Evolutionary conservation across 37 sponge, comb jelly and placozoan species (phyloP).

Genomic region (Beroe forskalii): DNA sequence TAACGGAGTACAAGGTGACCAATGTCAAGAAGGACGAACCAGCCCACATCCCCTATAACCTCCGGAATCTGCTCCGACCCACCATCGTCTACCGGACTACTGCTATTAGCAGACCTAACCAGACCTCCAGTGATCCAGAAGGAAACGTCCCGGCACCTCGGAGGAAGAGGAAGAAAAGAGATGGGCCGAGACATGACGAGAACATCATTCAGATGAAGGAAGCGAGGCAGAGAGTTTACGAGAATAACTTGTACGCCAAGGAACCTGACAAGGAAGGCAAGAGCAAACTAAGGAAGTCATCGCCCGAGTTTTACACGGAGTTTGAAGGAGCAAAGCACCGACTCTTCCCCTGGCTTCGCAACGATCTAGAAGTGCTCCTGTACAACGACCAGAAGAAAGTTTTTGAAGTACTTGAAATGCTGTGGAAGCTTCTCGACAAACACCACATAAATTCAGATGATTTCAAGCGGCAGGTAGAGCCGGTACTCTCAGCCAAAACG

Average conservation of each 20-base stretch:
- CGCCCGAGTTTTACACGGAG: slow-evolving; percentile 3
- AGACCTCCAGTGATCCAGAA: too few species aligned
- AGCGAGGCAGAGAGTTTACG: slow-evolving; percentile 20
- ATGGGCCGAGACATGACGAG: neutral
- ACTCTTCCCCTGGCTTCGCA: neutral
- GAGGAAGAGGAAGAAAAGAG: neutral
- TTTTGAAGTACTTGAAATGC: neutral
- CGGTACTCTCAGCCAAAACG: slow-evolving; percentile 17
- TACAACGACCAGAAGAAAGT: neutral
- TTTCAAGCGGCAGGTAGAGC: neutral
- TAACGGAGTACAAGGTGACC: slow-evolving; percentile 70
- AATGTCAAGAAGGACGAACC: neutral
- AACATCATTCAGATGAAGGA: neutral
- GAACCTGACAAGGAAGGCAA: neutral
- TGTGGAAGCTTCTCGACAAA: slow-evolving; percentile 61
- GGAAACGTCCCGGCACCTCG: neutral
- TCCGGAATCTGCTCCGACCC: neutral
- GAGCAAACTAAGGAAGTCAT: neutral
- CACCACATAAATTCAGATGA: slow-evolving; percentile 30
- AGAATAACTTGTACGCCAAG: slow-evolving; percentile 3
- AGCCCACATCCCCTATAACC: neutral
- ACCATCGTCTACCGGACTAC: slow-evolving; percentile 26
- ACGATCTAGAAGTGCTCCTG: slow-evolving; percentile 22
- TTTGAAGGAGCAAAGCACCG: slow-evolving; percentile 54
- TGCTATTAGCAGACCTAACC: neutral